Base-by-base conservation (phyloP, 2,797 vertebrate species). In the Glossophaga mutica region DNA sequence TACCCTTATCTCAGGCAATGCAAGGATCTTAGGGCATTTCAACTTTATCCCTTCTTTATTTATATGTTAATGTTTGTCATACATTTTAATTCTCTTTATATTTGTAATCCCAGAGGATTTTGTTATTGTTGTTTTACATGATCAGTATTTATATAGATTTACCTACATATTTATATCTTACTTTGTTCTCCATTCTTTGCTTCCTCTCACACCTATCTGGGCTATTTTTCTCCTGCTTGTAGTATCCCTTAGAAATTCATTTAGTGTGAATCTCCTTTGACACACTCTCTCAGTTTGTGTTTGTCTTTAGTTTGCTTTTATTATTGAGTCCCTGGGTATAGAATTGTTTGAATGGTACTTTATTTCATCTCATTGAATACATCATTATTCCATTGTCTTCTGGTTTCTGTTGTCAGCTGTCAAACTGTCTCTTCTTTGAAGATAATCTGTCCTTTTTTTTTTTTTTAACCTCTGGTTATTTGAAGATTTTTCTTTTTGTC, bases 321-420 rank as follows among this genome's bases (percentile, higher is more conserved):
- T 87, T 62, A 37, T 82, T 79, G 82, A 77, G 70, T 86, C 34
- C n/a, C 21, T 85, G 55, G 19, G 8, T 81, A 34, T 68, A 77
- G 87, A 95, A 77, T 32, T 97, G 57, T 70, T 93, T 91, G 79
- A 78, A 94, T 83, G 78, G 32, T n/a, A 88, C 46, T 90, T 94
- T 52, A 84, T 90, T 87, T 96, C 50, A 76, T n/a, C 52, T 87
- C 71, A 84, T 39, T 32, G 44, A 90, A 59, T 82, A 52, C 11
- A 78, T 77, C 62, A 87, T 78, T 68, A 83, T 94, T 91, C 48
- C 76, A 59, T 77, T 94, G 68, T 93, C 59, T 94, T 95, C 65
- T 76, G 59, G 59, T 91, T 96, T 91, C 78, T 97, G 0, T 74
- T 95, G 34, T 88, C 59, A 90, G n/a, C 50, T 87, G 76, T 90